Evolutionary conservation across 1,140 invertebrate species (phyloP).

Genomic region (Radopholus similis): DNA sequence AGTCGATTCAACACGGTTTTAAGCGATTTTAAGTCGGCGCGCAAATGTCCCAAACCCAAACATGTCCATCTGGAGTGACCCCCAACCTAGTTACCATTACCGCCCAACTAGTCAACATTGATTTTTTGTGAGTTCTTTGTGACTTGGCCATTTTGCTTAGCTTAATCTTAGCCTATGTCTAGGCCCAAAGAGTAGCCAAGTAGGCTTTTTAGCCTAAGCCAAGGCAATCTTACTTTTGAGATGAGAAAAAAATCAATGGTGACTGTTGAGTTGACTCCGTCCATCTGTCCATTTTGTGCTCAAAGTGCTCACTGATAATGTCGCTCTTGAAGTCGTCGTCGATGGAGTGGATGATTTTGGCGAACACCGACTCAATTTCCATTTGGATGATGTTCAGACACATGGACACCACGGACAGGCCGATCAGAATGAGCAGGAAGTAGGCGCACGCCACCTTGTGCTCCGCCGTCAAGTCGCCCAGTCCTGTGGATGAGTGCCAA

Average conservation of each 20-base stretch:
- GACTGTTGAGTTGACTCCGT: background rate
- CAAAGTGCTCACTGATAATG: background rate
- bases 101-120: no score
- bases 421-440: conserved; percentile 36
- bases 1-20: no score
- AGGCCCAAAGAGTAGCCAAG: no score
- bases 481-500: conserved; percentile 14
- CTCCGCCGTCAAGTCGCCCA: conserved; percentile 30
- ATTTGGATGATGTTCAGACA: conserved; percentile 31
- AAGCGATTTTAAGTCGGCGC: no score
- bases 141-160: conserved; percentile 32
- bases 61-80: no score
- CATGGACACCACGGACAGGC: conserved; percentile 32
- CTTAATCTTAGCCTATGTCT: no score
- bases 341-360: conserved; percentile 34
- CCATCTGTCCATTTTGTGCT: conserved; percentile 16
- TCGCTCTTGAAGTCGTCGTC: conserved; percentile 34
- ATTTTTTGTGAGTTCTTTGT: no score
- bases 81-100: conserved; percentile 29
- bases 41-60: no score
- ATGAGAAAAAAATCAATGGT: no score
- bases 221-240: conserved; percentile 6
- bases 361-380: conserved; percentile 27
- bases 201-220: no score
- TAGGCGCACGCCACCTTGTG: conserved; percentile 39